A percentile compares a stretch with the other conserved stretches of the same genome.
Conservation (phyloP, 2,888 invertebrate genomes). For the Platerodrilus igneus region DNA sequence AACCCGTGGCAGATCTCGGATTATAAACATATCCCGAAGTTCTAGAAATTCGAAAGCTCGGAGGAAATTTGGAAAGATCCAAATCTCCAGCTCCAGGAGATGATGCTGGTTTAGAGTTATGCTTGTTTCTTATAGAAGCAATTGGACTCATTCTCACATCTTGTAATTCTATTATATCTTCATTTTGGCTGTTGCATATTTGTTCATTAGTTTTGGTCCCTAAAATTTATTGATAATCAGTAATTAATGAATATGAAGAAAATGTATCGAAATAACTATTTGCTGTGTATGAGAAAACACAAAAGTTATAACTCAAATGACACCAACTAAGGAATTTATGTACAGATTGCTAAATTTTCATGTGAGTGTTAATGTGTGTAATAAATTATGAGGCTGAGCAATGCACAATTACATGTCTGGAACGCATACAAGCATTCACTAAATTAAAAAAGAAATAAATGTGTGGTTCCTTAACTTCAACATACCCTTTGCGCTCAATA, state of each 20-base stretch:
- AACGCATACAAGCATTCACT: no score
- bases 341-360: no score
- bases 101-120: slow-evolving; percentile 49
- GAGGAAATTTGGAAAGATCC: slow-evolving; percentile 66
- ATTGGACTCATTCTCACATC: slow-evolving; percentile 82
- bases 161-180: slow-evolving; percentile 86
- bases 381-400: no score
- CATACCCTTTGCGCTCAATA: no score
- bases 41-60: slow-evolving; percentile 70
- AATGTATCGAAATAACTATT: no score
- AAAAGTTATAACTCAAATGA: no score
- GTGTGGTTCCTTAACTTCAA: no score
- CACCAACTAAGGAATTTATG: no score
- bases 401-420: no score
- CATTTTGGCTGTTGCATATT: slow-evolving; percentile 39
- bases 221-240: slow-evolving; percentile 25
- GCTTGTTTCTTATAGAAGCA: slow-evolving; percentile 68
- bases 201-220: slow-evolving; percentile 44
- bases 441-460: no score
- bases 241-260: neutral
- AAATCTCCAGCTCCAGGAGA: slow-evolving; percentile 49
- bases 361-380: no score
- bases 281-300: no score
- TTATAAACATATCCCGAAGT: slow-evolving; percentile 54
- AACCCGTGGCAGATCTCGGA: slow-evolving; percentile 54